Evolutionary conservation across 2,797 vertebrate species (phyloP), one percentile per base, ranked within the genome.

Genomic region (Sebastes dallii): DNA sequence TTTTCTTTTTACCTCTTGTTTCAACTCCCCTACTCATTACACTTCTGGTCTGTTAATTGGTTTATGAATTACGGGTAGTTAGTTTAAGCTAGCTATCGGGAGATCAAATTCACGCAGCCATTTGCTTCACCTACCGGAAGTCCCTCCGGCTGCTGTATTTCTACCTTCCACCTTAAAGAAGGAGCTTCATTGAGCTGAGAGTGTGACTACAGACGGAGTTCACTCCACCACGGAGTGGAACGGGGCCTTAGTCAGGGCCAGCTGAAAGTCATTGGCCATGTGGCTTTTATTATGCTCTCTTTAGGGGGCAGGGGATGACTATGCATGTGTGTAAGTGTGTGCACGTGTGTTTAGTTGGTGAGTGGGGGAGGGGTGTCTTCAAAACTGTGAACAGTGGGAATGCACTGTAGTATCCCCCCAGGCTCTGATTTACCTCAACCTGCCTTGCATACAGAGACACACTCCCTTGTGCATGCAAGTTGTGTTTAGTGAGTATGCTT

Each of bases 191-290:
- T 42, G 39, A 39, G 12, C 36, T 39, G 36, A 39, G 36, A 39
- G 36, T 39, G 36, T 39, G 36, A 39, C 36, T 39, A 39, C 36
- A 39, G 12, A 39, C 36, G 12, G 36, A 39, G 36, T 39, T 39
- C 36, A 13, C 36, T 39, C 36, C 36, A 13, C 36, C 12, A 39
- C 36, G 4, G 36, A 36, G 36, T 42, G 39, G 39, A 39, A 39
- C 5, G 5, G 13, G 39, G 13, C 13, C 39, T 42, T 42, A 42
- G 80, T 77, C 81, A 56, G 72, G 78, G 18, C 88, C 92, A 92
- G 94, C 93, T 95, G 94, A 94, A 92, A 95, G 88, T 93, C 89
- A 87, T 94, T 89, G 88, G 76, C 82, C 95, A 95, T 95, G 93
- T 95, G 95, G 85, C 82, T 94, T 95, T 94, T 94, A 95, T 96